Evolutionary conservation across 2,888 invertebrate species (phyloP), one percentile per base, ranked within the genome.

Genomic region (Tetanocera ferruginea): DNA sequence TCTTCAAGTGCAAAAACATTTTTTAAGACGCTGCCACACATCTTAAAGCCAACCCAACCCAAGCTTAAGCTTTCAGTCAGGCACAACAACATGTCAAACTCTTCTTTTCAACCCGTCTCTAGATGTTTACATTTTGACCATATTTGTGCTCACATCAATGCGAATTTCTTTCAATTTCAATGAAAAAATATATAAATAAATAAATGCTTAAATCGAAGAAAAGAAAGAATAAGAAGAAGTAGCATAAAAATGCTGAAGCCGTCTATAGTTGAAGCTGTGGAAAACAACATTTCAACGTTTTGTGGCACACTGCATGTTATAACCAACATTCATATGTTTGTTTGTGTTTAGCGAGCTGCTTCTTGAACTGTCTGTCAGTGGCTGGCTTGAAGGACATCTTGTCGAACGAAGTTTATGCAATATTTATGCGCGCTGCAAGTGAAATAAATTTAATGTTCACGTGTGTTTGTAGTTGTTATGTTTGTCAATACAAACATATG

Each of bases 141-240:
- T 62, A 73, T 62, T 34, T 49, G 62, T 55, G 6, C 37, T 34
- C 31, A 51, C 62, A 25, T 49, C 73, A 60, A 57, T 57, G 52
- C 73, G 62, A 34, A 55, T 34, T 66, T 75, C 75, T 67, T 55
- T 66, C 23, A 52, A 75, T 55, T 75, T 75, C 75, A 75, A 67
- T 75, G 55, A 52, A 37, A 55, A 55, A 37, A 72, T 72, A 60
- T 60, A 72, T 72, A 57, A 67, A 75, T 75, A 75, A 75, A 75
- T 75, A 66, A 64, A 72, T 43, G n/a, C 57, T 62, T 23, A 19
- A 37, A 69, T 64, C 25, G 31, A 5, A 28, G 17, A 60, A 4
- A 5, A 5, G 5, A 5, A 31, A 31, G 31, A 31, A 31, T 3
- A 5, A 37, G 43, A 43, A 1, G 43, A 43, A 43, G 43, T 11